Evolutionary conservation across 2,797 vertebrate species (phyloP).

Genomic region (Pteropus rufus): DNA sequence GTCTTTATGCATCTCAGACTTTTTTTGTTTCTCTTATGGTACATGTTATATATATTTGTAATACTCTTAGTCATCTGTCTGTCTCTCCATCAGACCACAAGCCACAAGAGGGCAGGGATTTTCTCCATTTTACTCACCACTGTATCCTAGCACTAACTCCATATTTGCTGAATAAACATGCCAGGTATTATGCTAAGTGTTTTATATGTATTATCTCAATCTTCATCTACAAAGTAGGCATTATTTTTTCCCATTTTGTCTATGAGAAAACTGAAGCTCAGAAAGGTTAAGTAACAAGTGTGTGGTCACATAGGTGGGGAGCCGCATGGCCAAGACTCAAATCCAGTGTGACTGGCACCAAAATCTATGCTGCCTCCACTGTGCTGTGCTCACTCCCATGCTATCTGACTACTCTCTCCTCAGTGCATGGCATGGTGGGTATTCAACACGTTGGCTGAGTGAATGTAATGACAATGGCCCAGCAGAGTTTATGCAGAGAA

Average conservation of each 20-base stretch:
- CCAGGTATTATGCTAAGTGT: neutral
- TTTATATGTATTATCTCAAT: neutral
- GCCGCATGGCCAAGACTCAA: neutral
- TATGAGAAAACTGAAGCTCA: neutral
- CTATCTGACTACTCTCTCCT: neutral
- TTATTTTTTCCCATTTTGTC: neutral
- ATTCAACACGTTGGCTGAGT: neutral
- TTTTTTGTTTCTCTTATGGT: neutral
- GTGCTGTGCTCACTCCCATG: neutral
- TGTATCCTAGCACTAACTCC: neutral
- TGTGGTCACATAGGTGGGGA: neutral
- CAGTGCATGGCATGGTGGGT: fast-evolving
- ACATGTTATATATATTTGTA: fast-evolving
- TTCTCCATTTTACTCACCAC: too few relatives aligned
- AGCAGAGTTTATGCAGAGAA: neutral
- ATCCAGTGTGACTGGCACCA: neutral
- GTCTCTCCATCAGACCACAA: neutral
- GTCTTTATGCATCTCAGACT: neutral
- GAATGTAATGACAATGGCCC: neutral
- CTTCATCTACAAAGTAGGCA: neutral
- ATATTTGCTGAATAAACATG: neutral
- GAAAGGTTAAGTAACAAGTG: neutral
- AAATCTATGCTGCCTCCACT: fast-evolving
- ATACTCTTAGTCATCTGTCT: neutral
- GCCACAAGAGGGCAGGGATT: neutral